phyloP scores from a whole-genome alignment of 2,888 invertebrate genomes.

The Scaptomyza flava region DNA sequence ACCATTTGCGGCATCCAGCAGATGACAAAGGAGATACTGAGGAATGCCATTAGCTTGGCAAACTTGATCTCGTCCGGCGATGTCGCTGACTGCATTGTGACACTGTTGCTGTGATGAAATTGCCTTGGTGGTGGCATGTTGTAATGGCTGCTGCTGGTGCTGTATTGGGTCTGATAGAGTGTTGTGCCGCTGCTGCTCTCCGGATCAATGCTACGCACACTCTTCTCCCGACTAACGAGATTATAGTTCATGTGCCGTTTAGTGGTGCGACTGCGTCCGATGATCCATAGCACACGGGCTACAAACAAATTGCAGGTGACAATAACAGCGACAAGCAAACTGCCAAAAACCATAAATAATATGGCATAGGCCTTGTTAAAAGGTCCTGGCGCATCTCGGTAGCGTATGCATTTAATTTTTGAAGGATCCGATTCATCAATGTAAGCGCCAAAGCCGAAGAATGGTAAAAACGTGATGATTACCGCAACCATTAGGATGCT shows the following conservation, averaged over 20 bases:
- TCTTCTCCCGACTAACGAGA: conserved; percentile 80
- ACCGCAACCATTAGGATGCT: conserved; percentile 89
- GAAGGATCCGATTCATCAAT: conserved; percentile 85
- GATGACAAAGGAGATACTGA: conserved; percentile 92
- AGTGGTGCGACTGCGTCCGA: conserved; percentile 82
- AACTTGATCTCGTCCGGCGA: conserved; percentile 93
- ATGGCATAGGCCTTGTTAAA: conserved; percentile 90
- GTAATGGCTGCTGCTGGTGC: conserved; percentile 31
- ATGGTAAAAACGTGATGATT: conserved; percentile 90
- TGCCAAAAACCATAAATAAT: conserved; percentile 90
- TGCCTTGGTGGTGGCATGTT: conserved; percentile 59
- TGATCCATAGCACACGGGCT: conserved; percentile 88
- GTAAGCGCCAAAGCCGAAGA: conserved; percentile 90
- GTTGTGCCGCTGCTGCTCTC: conserved; percentile 81
- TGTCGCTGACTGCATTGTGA: conserved; percentile 76
- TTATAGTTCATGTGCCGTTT: conserved; percentile 81
- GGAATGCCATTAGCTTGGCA: conserved; percentile 92
- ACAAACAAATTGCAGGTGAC: conserved; percentile 94
- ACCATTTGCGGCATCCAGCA: conserved; percentile 97
- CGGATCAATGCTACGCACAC: conserved; percentile 69
- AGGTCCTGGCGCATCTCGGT: conserved; percentile 88
- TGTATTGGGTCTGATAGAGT: conserved; percentile 72
- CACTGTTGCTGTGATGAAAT: conserved; percentile 80
- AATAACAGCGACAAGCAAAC: conserved; percentile 89
- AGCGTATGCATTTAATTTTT: conserved; percentile 87